phyloP scores from a whole-genome alignment of 2,888 invertebrate species.

The Drosophila mimica region DNA sequence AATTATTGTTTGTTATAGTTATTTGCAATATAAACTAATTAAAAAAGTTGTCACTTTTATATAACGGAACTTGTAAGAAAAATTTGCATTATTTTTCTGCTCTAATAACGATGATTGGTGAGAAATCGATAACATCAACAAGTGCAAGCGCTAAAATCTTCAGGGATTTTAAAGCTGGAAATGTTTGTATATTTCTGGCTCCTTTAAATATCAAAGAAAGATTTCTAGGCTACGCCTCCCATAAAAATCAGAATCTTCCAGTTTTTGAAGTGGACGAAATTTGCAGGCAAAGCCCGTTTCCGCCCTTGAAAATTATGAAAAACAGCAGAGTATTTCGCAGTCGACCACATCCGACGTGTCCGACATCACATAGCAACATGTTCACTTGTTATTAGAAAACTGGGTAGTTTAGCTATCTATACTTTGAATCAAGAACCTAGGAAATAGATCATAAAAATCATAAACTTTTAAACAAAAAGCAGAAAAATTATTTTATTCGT shows the following conservation, averaged over 20 bases:
- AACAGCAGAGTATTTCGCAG: background rate
- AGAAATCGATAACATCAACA: background rate
- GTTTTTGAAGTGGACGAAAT: no score
- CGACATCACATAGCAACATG: no score
- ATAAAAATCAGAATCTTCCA: no score
- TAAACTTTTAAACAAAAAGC: background rate
- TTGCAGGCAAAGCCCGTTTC: no score
- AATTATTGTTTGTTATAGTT: slow-evolving; percentile 67
- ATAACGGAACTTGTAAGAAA: slow-evolving; percentile 18
- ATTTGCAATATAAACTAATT: slow-evolving; percentile 65
- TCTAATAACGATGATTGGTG: background rate
- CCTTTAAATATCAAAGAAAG: background rate
- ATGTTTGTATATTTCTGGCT: background rate
- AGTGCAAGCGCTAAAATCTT: background rate
- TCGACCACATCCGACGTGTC: background rate
- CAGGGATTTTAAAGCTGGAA: no score
- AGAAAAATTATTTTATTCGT: background rate
- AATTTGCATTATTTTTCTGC: background rate
- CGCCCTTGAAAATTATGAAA: background rate
- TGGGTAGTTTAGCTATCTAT: background rate
- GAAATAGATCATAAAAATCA: background rate
- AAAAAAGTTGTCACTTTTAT: slow-evolving; percentile 65
- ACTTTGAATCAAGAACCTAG: background rate
- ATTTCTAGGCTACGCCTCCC: no score
- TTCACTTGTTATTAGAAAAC: no score